Conservation (phyloP, 2,888 invertebrate genomes). For the Celastrina argiolus region DNA sequence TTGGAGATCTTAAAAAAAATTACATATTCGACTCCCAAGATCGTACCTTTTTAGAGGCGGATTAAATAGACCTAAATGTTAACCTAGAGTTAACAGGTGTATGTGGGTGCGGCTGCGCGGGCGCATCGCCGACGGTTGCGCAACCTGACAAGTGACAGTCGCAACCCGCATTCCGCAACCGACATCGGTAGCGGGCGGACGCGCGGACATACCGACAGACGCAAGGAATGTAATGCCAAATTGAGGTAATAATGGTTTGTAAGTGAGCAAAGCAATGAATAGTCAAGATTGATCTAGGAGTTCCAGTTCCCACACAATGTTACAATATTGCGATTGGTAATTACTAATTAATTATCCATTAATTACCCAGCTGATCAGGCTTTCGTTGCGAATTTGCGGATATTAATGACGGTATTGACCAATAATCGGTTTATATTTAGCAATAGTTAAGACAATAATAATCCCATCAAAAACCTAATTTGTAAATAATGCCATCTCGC, state of each 20-base stretch:
- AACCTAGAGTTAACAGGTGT: neutral
- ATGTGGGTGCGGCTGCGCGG: conserved; percentile 8
- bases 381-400: neutral
- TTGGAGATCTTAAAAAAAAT: too few species aligned
- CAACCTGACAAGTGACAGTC: neutral
- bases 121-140: conserved; percentile 5
- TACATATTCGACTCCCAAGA: too few species aligned
- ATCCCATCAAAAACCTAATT: neutral
- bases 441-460: neutral
- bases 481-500: too few species aligned
- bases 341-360: neutral
- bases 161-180: neutral
- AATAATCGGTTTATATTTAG: neutral
- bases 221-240: neutral
- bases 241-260: neutral
- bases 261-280: neutral
- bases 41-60: too few species aligned
- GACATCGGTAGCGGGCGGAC: neutral
- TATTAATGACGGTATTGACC: neutral
- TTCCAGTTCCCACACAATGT: neutral
- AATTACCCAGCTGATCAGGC: neutral
- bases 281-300: neutral
- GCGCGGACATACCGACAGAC: neutral
- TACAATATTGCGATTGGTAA: neutral
- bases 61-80: neutral